These are phyloP conservation scores for Scleropages formosus DNA, from an alignment of 2,797 vertebrate species.

Conservation along the genomic window DNA sequence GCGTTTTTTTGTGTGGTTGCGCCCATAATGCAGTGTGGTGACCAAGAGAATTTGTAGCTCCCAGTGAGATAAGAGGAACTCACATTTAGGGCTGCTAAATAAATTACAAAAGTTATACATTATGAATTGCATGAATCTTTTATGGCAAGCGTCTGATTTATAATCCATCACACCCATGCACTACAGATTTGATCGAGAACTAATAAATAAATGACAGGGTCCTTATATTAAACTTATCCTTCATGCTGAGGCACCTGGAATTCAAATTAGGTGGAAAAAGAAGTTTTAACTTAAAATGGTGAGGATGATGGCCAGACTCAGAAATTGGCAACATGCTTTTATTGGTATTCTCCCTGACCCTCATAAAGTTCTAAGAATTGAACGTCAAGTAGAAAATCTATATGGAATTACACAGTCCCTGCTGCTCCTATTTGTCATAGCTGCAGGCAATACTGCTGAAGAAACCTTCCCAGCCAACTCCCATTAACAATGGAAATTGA, in stretches of 20 bases:
- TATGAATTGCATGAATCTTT: conserved; percentile 72
- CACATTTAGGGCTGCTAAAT: conserved; percentile 67
- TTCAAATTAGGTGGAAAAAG: conserved; percentile 52
- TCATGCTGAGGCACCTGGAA: conserved; percentile 61
- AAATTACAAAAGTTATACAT: conserved; percentile 69
- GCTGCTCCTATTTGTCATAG: background rate
- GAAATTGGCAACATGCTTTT: background rate
- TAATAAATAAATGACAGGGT: conserved; percentile 77
- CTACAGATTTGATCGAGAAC: conserved; percentile 59
- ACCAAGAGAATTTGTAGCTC: background rate
- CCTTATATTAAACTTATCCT: conserved; percentile 71
- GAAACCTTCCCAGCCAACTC: background rate
- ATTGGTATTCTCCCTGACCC: background rate
- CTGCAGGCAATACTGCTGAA: background rate
- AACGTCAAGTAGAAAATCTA: background rate
- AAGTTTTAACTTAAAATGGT: conserved; percentile 11
- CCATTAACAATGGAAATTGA: background rate
- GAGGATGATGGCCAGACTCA: conserved; percentile 19
- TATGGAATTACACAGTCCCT: background rate
- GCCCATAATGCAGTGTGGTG: background rate
- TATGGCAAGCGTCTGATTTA: conserved; percentile 75
- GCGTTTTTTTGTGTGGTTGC: background rate
- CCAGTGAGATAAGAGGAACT: conserved; percentile 51
- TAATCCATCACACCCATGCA: conserved; percentile 64
- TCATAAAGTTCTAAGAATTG: background rate